Evolutionary conservation across 2,888 invertebrate genomes (phyloP), one percentile per base, ranked within the genome.

Genomic region (Xanthia icteritia): DNA sequence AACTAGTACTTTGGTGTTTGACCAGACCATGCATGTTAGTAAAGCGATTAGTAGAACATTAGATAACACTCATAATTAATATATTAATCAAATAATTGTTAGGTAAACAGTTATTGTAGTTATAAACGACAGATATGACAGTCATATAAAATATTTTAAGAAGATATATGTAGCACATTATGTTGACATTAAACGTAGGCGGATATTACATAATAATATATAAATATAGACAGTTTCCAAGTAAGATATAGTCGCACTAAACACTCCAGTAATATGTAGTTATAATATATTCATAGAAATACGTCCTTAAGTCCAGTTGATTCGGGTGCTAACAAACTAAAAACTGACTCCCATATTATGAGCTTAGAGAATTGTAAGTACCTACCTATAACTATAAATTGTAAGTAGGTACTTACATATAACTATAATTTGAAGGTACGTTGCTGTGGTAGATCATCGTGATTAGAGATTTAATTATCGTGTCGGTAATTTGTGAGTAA

Each of bases 11-110:
- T 91, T 88, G 87, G 80, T 87, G 89, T 90, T 90, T 91, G 88
- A 85, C 89, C 90, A 92, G 89, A 90, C 88, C 94, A 94, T 94
- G 94, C 95, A 92, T 84, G 88, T 92, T 88, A 91, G 85, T 91
- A 78, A 88, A 89, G 88, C 89, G 69, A 70, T 80, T 78, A 67
- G 61, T 88, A 86, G 61, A 82, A 87, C 82, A 82, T 76, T 66
- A 84, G 79, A 84, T 81, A 77, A 88, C 80, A 88, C 64, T 76
- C 76, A 74, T 79, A 84, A 56, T 74, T 45, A 72, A 42, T 69
- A 67, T 66, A 79, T 77, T 68, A 51, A 65, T 74, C 77, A 81
- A 73, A 64, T 86, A 73, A 58, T 84, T 63, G 8, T 68, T 71
- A 75, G 68, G 39, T 76, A 75, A 84, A 78, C 66, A 73, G 70